Percentiles rank a stretch among this genome's conserved stretches.
Conservation (phyloP, 2,888 invertebrate species). For the Dasypogon diadema region DNA sequence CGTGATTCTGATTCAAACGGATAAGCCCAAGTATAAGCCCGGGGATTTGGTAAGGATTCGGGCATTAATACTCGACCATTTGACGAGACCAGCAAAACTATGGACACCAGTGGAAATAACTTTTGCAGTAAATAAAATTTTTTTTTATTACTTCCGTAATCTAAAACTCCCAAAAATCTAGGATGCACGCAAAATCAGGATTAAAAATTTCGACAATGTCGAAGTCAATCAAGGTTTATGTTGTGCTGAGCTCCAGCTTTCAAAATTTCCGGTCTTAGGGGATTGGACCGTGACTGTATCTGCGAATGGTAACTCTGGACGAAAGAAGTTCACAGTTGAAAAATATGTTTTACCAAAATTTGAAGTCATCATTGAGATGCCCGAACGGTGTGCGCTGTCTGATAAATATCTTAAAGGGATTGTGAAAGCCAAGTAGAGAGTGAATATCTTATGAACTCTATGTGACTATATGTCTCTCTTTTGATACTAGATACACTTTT, state of each 20-base stretch:
- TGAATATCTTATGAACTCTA: background rate
- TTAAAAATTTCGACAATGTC: conserved; percentile 72
- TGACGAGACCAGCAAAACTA: conserved; percentile 74
- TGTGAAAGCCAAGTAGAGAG: conserved; percentile 82
- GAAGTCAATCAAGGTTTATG: conserved; percentile 78
- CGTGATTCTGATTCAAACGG: conserved; percentile 85
- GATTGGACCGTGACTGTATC: conserved; percentile 82
- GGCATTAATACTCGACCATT: conserved; percentile 78
- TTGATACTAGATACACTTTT: conserved; percentile 78
- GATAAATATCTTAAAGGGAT: conserved; percentile 81
- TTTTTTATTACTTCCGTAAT: too few relatives aligned
- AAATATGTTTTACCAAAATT: conserved; percentile 92
- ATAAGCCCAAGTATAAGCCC: conserved; percentile 91
- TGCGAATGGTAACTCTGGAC: background rate
- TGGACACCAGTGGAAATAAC: conserved; percentile 62
- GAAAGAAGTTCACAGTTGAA: conserved; percentile 73
- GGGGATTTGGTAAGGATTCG: conserved; percentile 84
- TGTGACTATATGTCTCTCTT: background rate
- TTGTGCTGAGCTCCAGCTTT: conserved; percentile 78
- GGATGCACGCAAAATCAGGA: conserved; percentile 79
- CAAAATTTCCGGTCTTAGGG: conserved; percentile 83
- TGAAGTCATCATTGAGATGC: conserved; percentile 83
- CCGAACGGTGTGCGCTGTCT: conserved; percentile 82
- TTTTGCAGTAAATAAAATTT: conserved; percentile 59
- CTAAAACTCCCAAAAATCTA: conserved; percentile 79